Base-by-base conservation (phyloP, 2,113 vertebrate genomes). In the Channa maculata region DNA sequence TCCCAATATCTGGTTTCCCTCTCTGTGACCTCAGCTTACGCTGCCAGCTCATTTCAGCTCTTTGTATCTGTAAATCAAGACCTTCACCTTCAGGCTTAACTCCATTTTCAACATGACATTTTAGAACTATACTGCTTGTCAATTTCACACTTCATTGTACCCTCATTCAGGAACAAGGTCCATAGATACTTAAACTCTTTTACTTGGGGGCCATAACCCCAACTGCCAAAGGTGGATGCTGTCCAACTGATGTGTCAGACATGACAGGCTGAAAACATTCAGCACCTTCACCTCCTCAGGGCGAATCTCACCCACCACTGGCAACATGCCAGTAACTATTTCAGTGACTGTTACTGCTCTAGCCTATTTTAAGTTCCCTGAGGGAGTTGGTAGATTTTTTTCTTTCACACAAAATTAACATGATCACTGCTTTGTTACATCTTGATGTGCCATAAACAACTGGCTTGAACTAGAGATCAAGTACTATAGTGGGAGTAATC, bases 31-130 rank as follows among this genome's bases (percentile, higher is more conserved):
- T n/a, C 38, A 61, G 64, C 53, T 50, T 37, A 37, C 24, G 37
- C 51, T 45, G 55, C 8, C 37, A 33, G 60, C 67, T 74, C 54
- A 63, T 79, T 83, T 79, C 60, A 77, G 41, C 67, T 75, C 49
- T 78, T 71, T 85, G 63, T 79, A 76, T 71, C 72, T 36, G 57
- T 75, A 82, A 87, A 84, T 83, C 71, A 49, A 69, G 58, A 77
- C 77, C 63, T 79, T 80, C 69, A 70, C 71, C 74, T 55, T 79
- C 63, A 65, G 65, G 69, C 75, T 61, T 24, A 41, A 39, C 73
- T 77, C 51, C 48, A 74, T 75, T 74, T 86, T 83, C 53, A 79
- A 46, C 39, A 37, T 76, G 71, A 52, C 72, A 76, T 87, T 87
- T 89, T 50, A 72, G 52, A 34, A 48, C 78, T 45, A 54, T 57